Percentiles rank a stretch among this genome's conserved stretches.
Evolutionary conservation across 2,888 invertebrate genomes (phyloP).

Genomic region (Loripinus fragilis): DNA sequence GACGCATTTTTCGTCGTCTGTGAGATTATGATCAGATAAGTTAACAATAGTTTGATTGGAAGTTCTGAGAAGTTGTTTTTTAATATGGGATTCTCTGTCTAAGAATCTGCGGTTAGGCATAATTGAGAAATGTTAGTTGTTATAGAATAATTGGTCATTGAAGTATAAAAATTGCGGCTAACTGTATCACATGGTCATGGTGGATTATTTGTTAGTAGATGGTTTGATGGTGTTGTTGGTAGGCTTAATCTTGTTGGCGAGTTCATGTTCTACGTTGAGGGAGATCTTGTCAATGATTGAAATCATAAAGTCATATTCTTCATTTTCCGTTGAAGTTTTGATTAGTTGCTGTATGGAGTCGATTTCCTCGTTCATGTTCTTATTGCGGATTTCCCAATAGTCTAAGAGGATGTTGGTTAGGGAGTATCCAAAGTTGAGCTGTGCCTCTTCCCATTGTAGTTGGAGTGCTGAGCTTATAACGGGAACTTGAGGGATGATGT

Average conservation of each 20-base stretch:
- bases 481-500: not conserved
- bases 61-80: not conserved
- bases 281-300: not conserved
- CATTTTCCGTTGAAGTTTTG: not conserved
- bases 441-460: constrained; percentile 2
- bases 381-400: not conserved
- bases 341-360: not conserved
- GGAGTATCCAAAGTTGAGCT: not conserved
- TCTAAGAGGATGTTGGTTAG: not conserved
- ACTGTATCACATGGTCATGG: too few relatives aligned
- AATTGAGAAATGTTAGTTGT: not conserved
- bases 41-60: not conserved
- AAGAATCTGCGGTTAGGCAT: not conserved
- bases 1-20: not conserved
- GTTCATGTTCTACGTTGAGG: not conserved
- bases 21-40: not conserved
- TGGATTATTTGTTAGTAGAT: not conserved
- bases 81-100: not conserved
- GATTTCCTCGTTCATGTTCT: not conserved
- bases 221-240: too few relatives aligned
- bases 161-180: not conserved
- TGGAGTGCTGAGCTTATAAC: not conserved
- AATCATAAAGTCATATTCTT: not conserved
- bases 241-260: not conserved
- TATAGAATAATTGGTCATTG: not conserved